These are phyloP conservation scores for Anaspis maculata DNA, from an alignment of 2,888 invertebrate species.

Conservation along the genomic window DNA sequence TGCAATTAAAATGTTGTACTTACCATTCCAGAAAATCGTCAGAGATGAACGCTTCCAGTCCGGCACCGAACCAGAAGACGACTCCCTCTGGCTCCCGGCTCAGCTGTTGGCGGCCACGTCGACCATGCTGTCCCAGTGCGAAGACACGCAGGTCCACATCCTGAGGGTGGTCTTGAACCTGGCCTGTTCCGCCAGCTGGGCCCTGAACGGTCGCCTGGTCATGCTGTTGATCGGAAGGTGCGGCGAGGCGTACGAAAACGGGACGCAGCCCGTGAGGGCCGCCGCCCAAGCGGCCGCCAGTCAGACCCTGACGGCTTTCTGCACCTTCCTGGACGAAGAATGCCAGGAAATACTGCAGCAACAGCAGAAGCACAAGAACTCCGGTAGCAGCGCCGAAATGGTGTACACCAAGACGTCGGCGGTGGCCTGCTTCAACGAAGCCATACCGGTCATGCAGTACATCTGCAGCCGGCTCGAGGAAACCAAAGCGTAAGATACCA, in stretches of 20 bases:
- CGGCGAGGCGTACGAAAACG: slow-evolving; percentile 72
- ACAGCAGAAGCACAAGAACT: slow-evolving; percentile 43
- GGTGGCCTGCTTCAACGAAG: slow-evolving; percentile 82
- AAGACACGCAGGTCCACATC: slow-evolving; percentile 74
- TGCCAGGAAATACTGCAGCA: slow-evolving; percentile 59
- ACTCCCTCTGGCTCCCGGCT: slow-evolving; percentile 86
- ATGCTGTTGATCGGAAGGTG: slow-evolving; percentile 80
- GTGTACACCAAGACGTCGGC: slow-evolving; percentile 53
- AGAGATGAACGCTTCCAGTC: slow-evolving; percentile 88
- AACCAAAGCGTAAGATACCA: slow-evolving; percentile 55
- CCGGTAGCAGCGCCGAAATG: slow-evolving; percentile 47
- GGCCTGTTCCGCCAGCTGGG: slow-evolving; percentile 81
- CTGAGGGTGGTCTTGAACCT: slow-evolving; percentile 74
- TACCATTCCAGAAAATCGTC: slow-evolving; percentile 63
- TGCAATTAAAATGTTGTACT: too few relatives aligned
- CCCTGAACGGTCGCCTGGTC: slow-evolving; percentile 80
- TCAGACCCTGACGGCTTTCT: slow-evolving; percentile 79
- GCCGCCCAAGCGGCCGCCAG: slow-evolving; percentile 87
- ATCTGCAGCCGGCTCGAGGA: slow-evolving; percentile 78
- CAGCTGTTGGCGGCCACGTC: slow-evolving; percentile 82
- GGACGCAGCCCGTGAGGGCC: slow-evolving; percentile 72
- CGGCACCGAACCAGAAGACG: slow-evolving; percentile 83
- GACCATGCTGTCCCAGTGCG: slow-evolving; percentile 68
- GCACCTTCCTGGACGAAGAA: slow-evolving; percentile 75
- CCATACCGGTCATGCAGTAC: slow-evolving; percentile 83